Percentiles rank a stretch among this genome's conserved stretches.
Evolutionary conservation across 2,888 invertebrate species (phyloP).

Genomic region (Lasioglossum villosulum): DNA sequence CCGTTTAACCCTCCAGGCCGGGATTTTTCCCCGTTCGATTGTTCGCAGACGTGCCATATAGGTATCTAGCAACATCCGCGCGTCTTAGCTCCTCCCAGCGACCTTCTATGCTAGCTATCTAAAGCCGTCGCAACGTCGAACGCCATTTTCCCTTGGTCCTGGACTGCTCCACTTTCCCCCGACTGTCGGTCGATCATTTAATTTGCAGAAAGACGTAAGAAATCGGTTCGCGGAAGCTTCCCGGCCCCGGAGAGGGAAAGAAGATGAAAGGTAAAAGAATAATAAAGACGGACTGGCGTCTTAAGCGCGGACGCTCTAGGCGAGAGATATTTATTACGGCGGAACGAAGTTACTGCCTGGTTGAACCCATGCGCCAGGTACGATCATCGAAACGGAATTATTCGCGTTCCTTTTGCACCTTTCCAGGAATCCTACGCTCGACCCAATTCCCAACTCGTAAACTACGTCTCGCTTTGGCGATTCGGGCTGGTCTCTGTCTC

Average conservation of each 20-base stretch:
- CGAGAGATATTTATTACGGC: slow-evolving; percentile 63
- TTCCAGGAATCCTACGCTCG: slow-evolving; percentile 42
- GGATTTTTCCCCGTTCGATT: slow-evolving; percentile 25
- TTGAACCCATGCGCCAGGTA: slow-evolving; percentile 40
- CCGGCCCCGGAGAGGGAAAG: not conserved
- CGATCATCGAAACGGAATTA: slow-evolving; percentile 59
- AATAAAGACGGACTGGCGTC: slow-evolving; percentile 20
- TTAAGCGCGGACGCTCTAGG: slow-evolving; percentile 22
- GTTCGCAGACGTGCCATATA: slow-evolving; percentile 8
- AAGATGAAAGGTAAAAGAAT: slow-evolving; percentile 1
- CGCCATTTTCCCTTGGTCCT: slow-evolving; percentile 55
- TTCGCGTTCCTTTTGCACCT: slow-evolving; percentile 48
- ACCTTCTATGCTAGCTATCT: slow-evolving; percentile 35
- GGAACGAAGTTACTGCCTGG: slow-evolving; percentile 57
- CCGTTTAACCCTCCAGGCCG: slow-evolving; percentile 10
- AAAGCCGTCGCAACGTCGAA: slow-evolving; percentile 9
- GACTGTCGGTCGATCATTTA: slow-evolving; percentile 52
- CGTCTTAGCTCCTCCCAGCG: slow-evolving; percentile 26
- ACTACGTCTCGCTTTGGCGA: slow-evolving; percentile 25
- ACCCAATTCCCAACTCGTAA: slow-evolving; percentile 42
- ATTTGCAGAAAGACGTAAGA: slow-evolving; percentile 61
- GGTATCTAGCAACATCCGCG: slow-evolving; percentile 22
- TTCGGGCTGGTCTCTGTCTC: not conserved
- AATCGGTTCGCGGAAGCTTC: slow-evolving; percentile 46
- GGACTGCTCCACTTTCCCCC: slow-evolving; percentile 61